Evolutionary conservation across 2,113 vertebrate genomes (phyloP).

Genomic region (Xiphophorus couchianus): DNA sequence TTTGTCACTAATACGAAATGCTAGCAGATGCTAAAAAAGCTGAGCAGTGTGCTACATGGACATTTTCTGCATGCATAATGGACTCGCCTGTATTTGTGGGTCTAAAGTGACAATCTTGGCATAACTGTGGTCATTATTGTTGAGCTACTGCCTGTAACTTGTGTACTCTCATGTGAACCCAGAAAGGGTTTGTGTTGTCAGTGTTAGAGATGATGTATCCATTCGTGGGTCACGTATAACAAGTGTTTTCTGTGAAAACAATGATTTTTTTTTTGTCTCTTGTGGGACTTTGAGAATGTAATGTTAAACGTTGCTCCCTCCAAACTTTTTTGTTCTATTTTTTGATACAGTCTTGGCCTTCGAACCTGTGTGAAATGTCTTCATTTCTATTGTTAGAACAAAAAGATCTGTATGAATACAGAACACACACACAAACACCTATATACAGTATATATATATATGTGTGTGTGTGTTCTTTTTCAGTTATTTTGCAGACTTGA

Average conservation of each 20-base stretch:
- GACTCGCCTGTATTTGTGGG: not conserved
- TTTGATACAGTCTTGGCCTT: slow-evolving; percentile 65
- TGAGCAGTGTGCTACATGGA: not conserved
- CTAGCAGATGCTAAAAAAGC: not conserved
- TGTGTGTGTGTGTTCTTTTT: slow-evolving; percentile 35
- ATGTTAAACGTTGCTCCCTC: slow-evolving; percentile 44
- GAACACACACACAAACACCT: slow-evolving; percentile 11
- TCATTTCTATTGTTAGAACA: slow-evolving; percentile 55
- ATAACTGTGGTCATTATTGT: not conserved
- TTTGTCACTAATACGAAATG: not conserved
- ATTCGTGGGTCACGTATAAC: slow-evolving; percentile 55
- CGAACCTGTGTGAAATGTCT: slow-evolving; percentile 39
- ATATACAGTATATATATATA: no score
- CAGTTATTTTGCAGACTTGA: slow-evolving; percentile 69
- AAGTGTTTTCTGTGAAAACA: slow-evolving; percentile 86
- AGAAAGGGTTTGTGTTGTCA: slow-evolving; percentile 15
- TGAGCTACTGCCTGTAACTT: slow-evolving; percentile 12
- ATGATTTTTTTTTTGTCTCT: slow-evolving; percentile 74
- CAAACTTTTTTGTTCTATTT: slow-evolving; percentile 52
- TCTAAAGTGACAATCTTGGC: slow-evolving; percentile 35
- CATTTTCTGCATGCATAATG: not conserved
- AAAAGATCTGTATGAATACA: slow-evolving; percentile 51
- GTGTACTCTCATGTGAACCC: slow-evolving; percentile 9
- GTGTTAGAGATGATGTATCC: slow-evolving; percentile 54
- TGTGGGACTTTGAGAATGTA: slow-evolving; percentile 78